Conservation (phyloP, 92 coral and sea anemone genomes). For the Chrysogorgia sp. region DNA sequence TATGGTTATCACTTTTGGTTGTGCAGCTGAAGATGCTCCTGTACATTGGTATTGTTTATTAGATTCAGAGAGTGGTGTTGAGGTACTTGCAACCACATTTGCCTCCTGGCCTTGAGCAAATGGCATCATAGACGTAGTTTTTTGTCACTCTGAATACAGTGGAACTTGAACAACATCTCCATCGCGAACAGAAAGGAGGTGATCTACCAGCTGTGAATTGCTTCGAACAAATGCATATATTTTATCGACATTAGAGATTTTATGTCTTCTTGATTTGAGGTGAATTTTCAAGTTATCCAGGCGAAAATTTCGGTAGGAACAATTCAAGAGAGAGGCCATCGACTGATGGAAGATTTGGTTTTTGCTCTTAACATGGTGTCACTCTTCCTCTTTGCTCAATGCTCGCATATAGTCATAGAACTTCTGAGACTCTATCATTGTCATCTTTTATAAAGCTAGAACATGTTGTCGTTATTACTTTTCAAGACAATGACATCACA, state of each 20-base stretch:
- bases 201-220: conserved; percentile 13
- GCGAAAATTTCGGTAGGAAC: conserved; percentile 1
- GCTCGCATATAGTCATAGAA: no score
- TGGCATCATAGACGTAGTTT: neutral
- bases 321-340: neutral
- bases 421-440: no score
- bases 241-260: conserved; percentile 1
- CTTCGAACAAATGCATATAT: conserved; percentile 18
- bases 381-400: neutral
- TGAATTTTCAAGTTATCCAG: neutral
- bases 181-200: conserved; percentile 6
- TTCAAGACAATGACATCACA: no score
- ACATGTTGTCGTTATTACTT: no score
- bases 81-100: neutral
- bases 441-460: no score
- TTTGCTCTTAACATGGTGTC: neutral
- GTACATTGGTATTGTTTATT: neutral
- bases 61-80: neutral
- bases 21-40: no score
- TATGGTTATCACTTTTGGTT: no score
- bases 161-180: conserved; percentile 12
- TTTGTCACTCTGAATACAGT: neutral
- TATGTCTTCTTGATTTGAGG: conserved; percentile 22
- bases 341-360: no score
- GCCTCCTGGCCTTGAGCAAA: neutral